These are phyloP conservation scores for Crocuta crocuta DNA, from an alignment of 2,113 vertebrate species.

Conservation along the genomic window DNA sequence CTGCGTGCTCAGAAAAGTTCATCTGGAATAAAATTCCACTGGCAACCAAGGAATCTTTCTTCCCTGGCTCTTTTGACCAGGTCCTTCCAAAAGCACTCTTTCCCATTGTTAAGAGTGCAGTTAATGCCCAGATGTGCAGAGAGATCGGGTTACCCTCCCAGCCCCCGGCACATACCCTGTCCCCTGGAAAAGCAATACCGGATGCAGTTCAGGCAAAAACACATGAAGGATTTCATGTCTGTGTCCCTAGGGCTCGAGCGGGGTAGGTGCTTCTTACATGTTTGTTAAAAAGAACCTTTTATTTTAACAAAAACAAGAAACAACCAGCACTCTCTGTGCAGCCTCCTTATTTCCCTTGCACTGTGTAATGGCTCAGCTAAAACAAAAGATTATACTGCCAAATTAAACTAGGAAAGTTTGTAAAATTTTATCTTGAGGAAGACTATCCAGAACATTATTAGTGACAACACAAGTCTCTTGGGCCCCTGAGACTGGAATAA, in stretches of 20 bases:
- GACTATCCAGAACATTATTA: background rate
- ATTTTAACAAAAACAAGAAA: background rate
- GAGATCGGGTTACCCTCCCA: background rate
- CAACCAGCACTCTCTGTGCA: accelerated
- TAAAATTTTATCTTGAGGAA: background rate
- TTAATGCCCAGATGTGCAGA: background rate
- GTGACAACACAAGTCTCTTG: background rate
- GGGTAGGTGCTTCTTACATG: background rate
- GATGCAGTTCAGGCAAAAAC: background rate
- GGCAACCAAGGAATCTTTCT: background rate
- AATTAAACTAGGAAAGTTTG: background rate
- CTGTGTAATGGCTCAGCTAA: background rate
- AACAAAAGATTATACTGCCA: too few relatives aligned
- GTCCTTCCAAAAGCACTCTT: background rate
- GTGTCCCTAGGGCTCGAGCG: background rate
- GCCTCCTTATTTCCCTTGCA: accelerated
- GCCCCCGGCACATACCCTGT: too few relatives aligned
- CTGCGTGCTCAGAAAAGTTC: too few relatives aligned
- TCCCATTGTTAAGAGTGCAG: background rate
- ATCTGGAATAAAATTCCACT: background rate
- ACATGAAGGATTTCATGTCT: too few relatives aligned
- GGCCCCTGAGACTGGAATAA: too few relatives aligned
- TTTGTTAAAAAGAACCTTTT: background rate
- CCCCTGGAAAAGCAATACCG: background rate
- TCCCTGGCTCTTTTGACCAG: background rate